Base-by-base conservation (phyloP, 2,888 invertebrate species). In the Dolichomitus sp. region DNA sequence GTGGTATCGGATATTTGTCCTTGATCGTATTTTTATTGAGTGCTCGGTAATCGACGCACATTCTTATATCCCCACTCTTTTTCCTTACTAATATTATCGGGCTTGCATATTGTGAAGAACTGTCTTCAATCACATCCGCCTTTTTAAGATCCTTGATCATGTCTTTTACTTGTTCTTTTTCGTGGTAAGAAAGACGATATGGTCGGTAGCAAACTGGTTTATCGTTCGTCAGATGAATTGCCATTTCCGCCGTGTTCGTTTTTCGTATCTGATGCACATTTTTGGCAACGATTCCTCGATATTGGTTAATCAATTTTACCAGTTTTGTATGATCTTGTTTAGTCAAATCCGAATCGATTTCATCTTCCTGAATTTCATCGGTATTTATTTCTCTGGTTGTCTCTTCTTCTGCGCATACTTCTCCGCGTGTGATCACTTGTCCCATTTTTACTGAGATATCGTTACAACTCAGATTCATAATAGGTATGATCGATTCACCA, bases 1-100 rank as follows among this genome's bases (percentile, higher is more conserved):
- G 86, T 4, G 93, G 90, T 81, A 92, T 84, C 0, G 92, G 91
- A 77, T 90, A 90, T 27, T 87, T 81, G 68, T 92, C 90, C 6
- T 90, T 89, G 0, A 89, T 80, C 0, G 92, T 93, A 0, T 86
- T 63, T 27, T 6, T 63, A 11, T 74, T 74, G 4, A 74, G 5
- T 0, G 73, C 73, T 0, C 63, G 23, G 33, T 85, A 92, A 77
- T 89, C 89, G 4, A 90, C 59, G 59, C 88, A 87, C 50, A 88
- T 63, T 12, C 88, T 61, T 33, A 85, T 42, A 66, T 87, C 85
- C 9, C 85, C 86, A 9, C 57, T 83, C 45, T 80, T 59, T 65
- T 89, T 89, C 27, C 63, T 52, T 4, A 63, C 63, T n/a, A 88
- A 45, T 7, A 86, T 42, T 12, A 84, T 69, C 6, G 85, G 86